Evolutionary conservation across 1,140 invertebrate genomes (phyloP), one percentile per base, ranked within the genome.

Genomic region (Drosophila albomicans): DNA sequence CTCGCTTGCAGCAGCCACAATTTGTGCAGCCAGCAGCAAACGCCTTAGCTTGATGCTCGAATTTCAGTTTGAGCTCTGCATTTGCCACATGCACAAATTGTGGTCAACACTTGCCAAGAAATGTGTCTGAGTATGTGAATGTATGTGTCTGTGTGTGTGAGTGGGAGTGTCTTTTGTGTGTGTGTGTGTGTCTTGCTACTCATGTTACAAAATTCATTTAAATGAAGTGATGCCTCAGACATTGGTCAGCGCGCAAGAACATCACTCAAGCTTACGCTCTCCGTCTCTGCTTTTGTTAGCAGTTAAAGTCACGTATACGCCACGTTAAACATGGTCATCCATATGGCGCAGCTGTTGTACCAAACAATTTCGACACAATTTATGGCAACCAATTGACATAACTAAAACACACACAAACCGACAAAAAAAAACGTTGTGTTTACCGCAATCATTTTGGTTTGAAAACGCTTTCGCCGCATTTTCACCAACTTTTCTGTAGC

Each of bases 61-160:
- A 35, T 43, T 45, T 45, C 38, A 43, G 49, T 15, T 56, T 32
- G 11, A 66, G 43, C 75, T 68, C 64, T 78, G 84, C 80, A 71
- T 61, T 71, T 80, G 69, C 77, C 85, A 87, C 84, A 87, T 87
- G 80, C 84, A 87, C 82, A 87, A 85, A 79, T 89, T 87, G 85
- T 67, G 85, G 80, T 74, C 85, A 84, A 77, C 75, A 79, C 79
- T 76, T 57, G 62, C 52, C 66, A 25, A 69, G n/a, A 69, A 35
- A 68, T 65, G 15, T 49, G 52, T 61, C 30, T 48, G 8, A 15
- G 65, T 38, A 32, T 62, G 48, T 41, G 41, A 20, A 30, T 41
- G 8, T 28, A 58, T 38, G 41, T 62, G 48, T 41, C 32, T 45
- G n/a, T 38, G 41, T 62, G 48, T 41, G 41, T 45, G n/a, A 25